A percentile compares a stretch with the other conserved stretches of the same genome.
These are phyloP conservation scores for Drosophila sproati DNA, from an alignment of 1,140 invertebrate genomes.

Conservation along the genomic window DNA sequence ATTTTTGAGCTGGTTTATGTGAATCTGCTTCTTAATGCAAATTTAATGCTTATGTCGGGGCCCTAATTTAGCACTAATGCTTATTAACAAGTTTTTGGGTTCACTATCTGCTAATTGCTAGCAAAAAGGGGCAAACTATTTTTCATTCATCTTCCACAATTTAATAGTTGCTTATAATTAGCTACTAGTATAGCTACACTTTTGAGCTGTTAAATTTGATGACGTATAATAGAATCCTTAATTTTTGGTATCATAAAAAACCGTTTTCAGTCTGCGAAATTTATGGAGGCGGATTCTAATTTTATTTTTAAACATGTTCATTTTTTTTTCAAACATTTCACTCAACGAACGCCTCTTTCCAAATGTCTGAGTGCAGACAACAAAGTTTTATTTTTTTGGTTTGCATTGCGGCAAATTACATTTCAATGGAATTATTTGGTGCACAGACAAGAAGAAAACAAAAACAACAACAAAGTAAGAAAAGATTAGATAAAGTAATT, in stretches of 20 bases:
- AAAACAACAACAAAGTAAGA: background rate
- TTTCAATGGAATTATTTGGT: conserved; percentile 37
- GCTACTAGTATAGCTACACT: background rate
- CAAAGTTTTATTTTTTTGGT: conserved; percentile 33
- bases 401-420: conserved; percentile 52
- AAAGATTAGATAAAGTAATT: conserved; percentile 68
- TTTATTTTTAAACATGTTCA: too few relatives aligned
- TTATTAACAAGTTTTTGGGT: conserved; percentile 66
- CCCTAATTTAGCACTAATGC: conserved; percentile 58
- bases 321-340: conserved; percentile 8
- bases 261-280: too few relatives aligned
- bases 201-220: too few relatives aligned
- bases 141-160: conserved; percentile 37
- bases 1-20: conserved; percentile 2
- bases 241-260: background rate
- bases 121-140: conserved; percentile 23
- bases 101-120: conserved; percentile 25
- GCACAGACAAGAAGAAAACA: background rate
- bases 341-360: conserved; percentile 10
- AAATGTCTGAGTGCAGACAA: conserved; percentile 47
- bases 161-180: conserved; percentile 9
- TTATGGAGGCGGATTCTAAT: too few relatives aligned
- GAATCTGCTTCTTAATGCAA: conserved; percentile 52
- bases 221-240: too few relatives aligned
- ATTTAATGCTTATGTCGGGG: conserved; percentile 11